These are phyloP conservation scores for Maylandia zebra DNA, from an alignment of 2,113 vertebrate species.

Conservation along the genomic window DNA sequence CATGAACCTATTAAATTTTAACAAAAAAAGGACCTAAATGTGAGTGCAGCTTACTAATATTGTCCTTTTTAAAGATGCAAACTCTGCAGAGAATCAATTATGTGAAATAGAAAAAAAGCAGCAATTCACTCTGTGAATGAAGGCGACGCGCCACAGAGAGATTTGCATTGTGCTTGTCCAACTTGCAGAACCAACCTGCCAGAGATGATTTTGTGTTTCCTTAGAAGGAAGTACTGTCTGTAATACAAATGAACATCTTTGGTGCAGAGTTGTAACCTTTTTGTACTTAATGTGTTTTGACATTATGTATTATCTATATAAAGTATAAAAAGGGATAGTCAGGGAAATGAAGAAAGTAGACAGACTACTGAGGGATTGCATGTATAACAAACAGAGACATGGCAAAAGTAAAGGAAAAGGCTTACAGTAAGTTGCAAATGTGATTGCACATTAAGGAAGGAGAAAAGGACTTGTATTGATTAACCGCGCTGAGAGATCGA, in stretches of 20 bases:
- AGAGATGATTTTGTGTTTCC: neutral
- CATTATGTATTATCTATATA: neutral
- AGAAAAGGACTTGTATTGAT: neutral
- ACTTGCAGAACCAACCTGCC: conserved; percentile 17
- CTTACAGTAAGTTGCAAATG: neutral
- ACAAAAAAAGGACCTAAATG: neutral
- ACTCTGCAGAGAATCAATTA: conserved; percentile 4
- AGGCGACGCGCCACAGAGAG: neutral
- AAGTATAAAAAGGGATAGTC: neutral
- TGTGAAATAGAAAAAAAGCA: neutral
- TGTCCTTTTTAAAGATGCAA: neutral
- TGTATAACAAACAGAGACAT: neutral
- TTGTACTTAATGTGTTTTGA: neutral
- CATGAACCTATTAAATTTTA: neutral
- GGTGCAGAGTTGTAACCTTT: neutral
- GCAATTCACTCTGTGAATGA: neutral
- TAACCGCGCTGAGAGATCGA: neutral
- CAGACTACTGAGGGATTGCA: neutral
- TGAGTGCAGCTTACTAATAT: neutral
- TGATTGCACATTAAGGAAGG: neutral
- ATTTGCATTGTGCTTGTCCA: conserved; percentile 8
- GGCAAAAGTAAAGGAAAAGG: neutral
- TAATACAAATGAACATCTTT: neutral
- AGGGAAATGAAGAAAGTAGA: neutral
- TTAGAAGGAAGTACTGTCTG: neutral